Conservation (phyloP, 1,140 invertebrate genomes). For the Palaemon carinicauda region DNA sequence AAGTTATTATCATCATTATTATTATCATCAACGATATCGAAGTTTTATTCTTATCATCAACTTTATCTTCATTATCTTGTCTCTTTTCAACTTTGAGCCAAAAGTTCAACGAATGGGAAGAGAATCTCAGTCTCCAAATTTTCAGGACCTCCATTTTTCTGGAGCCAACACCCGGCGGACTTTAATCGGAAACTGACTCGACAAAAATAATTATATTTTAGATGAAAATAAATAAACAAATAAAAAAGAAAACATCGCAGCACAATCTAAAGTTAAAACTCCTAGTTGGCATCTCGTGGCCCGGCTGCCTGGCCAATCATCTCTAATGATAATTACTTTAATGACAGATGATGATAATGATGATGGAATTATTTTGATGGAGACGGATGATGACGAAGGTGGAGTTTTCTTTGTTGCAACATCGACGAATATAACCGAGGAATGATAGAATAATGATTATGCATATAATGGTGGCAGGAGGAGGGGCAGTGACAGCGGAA, state of each 20-base stretch:
- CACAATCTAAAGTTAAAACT: constrained; percentile 6
- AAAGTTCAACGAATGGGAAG: too few species aligned
- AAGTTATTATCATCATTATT: not conserved
- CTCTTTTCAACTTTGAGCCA: too few species aligned
- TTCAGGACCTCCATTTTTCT: too few species aligned
- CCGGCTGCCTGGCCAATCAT: constrained; percentile 25
- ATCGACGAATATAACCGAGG: not conserved
- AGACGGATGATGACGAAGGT: constrained; percentile 33
- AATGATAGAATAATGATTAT: not conserved
- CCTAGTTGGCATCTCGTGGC: constrained; percentile 21
- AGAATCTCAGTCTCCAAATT: too few species aligned
- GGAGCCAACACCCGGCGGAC: too few species aligned
- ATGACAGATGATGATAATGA: constrained; percentile 47
- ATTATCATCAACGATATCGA: too few species aligned
- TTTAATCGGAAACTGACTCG: too few species aligned
- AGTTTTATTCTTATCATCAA: too few species aligned
- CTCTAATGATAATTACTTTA: constrained; percentile 47
- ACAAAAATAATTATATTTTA: too few species aligned
- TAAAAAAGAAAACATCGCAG: not conserved
- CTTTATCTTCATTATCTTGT: too few species aligned
- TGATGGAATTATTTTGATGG: constrained; percentile 44
- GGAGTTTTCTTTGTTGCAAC: not conserved
- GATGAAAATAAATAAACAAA: too few species aligned
- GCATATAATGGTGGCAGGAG: not conserved
- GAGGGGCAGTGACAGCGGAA: not conserved